phyloP scores from a whole-genome alignment of 2,888 invertebrate species.

The Leptopilina syphax region DNA sequence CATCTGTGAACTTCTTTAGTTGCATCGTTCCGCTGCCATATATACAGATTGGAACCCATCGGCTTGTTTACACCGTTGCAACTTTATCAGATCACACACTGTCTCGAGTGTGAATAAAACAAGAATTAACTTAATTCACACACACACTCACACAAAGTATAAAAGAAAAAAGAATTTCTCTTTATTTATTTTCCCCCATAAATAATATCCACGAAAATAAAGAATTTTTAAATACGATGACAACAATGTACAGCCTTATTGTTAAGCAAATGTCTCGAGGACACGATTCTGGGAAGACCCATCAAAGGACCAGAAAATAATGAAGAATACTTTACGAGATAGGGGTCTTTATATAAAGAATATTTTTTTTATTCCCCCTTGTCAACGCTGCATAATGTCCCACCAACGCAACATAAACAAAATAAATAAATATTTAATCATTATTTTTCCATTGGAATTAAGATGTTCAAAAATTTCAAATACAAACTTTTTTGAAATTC shows the following conservation, averaged over 20 bases:
- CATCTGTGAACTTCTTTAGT: conserved; percentile 12
- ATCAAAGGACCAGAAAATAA: conserved; percentile 31
- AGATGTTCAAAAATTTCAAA: too few species aligned
- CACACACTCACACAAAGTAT: too few species aligned
- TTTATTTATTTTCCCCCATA: background rate
- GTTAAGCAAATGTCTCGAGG: conserved; percentile 16
- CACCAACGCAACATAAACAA: conserved; percentile 10
- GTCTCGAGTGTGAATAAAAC: conserved; percentile 12
- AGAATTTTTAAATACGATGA: conserved; percentile 9
- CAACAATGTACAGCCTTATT: conserved; percentile 9
- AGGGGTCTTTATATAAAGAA: conserved; percentile 38
- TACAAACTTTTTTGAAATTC: too few species aligned
- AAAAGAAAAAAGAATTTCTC: too few species aligned
- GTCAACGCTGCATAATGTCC: conserved; percentile 27
- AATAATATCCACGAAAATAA: background rate
- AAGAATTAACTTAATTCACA: conserved; percentile 10
- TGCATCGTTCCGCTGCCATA: conserved; percentile 19
- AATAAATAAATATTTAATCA: too few species aligned
- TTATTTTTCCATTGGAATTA: too few species aligned
- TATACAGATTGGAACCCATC: conserved; percentile 37
- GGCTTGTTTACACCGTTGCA: conserved; percentile 48
- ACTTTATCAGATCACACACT: conserved; percentile 44
- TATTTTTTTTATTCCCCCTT: conserved; percentile 6
- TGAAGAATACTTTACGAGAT: conserved; percentile 36
- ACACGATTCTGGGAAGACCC: conserved; percentile 17